These are phyloP conservation scores for Eonycteris spelaea DNA, from an alignment of 2,113 vertebrate species.

Conservation along the genomic window DNA sequence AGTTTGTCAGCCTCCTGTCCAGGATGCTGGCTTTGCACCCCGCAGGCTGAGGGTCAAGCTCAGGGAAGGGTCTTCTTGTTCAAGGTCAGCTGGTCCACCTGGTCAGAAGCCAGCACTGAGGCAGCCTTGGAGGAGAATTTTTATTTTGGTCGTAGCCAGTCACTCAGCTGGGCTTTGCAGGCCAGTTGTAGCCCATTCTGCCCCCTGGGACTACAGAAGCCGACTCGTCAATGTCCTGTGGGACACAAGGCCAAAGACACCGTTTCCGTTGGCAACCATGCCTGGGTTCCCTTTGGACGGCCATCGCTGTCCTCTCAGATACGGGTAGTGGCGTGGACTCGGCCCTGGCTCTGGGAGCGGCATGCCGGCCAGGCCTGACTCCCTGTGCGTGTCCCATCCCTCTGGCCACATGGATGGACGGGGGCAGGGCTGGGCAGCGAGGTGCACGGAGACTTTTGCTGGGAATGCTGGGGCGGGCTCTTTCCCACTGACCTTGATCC, in stretches of 20 bases:
- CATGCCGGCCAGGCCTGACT: rapidly evolving
- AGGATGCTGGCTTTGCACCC: not conserved
- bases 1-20: not conserved
- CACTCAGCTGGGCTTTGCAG: not conserved
- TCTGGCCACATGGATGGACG: not conserved
- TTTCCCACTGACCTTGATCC: not conserved
- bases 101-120: not conserved
- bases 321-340: too few species aligned
- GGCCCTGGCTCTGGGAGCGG: not conserved
- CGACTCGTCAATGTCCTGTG: not conserved
- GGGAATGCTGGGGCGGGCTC: not conserved
- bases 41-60: not conserved
- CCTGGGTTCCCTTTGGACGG: not conserved
- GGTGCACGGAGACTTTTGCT: not conserved
- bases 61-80: not conserved
- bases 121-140: not conserved
- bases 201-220: not conserved
- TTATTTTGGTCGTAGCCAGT: not conserved
- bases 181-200: not conserved
- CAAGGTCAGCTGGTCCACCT: not conserved
- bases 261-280: not conserved
- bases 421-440: not conserved
- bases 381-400: not conserved
- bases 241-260: not conserved
- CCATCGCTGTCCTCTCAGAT: not conserved